These are phyloP conservation scores for Spinus olivaceus DNA, from an alignment of 2,797 vertebrate species.

Conservation along the genomic window DNA sequence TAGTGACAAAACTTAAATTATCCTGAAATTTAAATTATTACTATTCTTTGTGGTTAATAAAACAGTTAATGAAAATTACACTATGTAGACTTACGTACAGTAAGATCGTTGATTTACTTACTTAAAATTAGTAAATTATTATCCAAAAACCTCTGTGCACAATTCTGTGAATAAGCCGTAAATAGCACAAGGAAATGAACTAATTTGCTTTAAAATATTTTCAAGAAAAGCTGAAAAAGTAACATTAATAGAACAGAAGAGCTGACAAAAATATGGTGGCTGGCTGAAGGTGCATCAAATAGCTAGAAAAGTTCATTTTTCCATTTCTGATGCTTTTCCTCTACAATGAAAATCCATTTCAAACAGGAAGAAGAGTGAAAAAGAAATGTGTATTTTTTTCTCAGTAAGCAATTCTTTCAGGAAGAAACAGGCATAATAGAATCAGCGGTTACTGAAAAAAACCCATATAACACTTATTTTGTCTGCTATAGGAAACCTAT, in stretches of 20 bases:
- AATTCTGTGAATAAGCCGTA: background rate
- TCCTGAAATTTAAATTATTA: background rate
- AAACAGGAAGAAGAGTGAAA: background rate
- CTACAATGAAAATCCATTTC: background rate
- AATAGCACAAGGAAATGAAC: background rate
- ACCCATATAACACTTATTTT: background rate
- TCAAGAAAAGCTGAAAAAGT: background rate
- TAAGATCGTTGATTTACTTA: background rate
- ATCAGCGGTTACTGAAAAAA: background rate
- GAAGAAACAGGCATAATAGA: background rate
- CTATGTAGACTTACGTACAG: background rate
- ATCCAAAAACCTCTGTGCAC: background rate
- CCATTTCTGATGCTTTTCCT: background rate
- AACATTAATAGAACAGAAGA: background rate
- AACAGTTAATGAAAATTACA: background rate
- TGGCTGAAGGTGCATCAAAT: background rate
- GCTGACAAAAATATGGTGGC: background rate
- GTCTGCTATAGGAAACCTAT: background rate
- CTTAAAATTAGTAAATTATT: background rate
- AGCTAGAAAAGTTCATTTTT: background rate
- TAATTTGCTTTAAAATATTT: background rate
- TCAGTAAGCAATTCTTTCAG: background rate
- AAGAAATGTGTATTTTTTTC: background rate
- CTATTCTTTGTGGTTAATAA: background rate
- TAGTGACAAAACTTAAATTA: background rate